Conservation (phyloP, 53 echinoderm and acorn worm species). For the Paracentrotus lividus region DNA sequence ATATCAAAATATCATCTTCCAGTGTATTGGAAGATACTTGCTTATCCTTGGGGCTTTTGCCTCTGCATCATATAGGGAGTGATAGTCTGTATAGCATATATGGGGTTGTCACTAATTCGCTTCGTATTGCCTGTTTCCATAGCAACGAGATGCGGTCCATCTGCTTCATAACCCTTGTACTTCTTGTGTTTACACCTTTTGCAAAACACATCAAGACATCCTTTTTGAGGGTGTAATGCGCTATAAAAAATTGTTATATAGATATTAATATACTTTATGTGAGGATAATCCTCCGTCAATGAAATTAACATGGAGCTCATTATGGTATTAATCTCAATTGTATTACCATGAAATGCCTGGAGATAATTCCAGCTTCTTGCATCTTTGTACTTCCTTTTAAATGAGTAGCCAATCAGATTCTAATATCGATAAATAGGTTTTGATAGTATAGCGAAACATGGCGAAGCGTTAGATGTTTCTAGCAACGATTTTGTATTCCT, state of each 20-base stretch:
- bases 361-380: background rate
- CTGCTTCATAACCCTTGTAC: conserved; percentile 3
- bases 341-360: background rate
- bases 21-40: background rate
- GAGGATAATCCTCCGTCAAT: background rate
- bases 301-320: background rate
- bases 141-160: background rate
- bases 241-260: too few relatives aligned
- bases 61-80: background rate
- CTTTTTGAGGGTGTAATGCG: too few relatives aligned
- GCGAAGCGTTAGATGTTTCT: background rate
- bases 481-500: background rate
- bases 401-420: background rate
- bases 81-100: conserved; percentile 15
- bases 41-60: background rate
- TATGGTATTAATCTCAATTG: background rate
- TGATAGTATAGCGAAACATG: background rate
- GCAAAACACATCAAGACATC: too few relatives aligned
- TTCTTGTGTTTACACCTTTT: too few relatives aligned
- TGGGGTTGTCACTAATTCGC: background rate
- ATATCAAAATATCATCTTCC: background rate
- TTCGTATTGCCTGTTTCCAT: background rate
- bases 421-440: background rate
- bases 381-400: background rate
- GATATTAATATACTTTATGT: too few relatives aligned